Percentiles rank a stretch among this genome's conserved stretches.
phyloP scores from a whole-genome alignment of 2,888 invertebrate species.

The Acheta domesticus region DNA sequence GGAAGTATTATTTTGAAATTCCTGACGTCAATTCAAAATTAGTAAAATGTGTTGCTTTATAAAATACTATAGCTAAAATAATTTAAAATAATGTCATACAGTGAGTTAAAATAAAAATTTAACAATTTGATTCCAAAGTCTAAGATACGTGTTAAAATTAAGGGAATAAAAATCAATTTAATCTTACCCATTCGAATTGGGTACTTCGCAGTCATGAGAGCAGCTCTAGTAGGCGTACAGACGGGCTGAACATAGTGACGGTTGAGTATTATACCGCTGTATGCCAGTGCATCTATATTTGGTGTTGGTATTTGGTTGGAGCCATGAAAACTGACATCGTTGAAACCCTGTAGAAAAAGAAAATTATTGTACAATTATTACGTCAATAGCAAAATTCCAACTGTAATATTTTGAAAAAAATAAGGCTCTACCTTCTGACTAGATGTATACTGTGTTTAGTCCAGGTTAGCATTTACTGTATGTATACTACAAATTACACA shows the following conservation, averaged over 20 bases:
- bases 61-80: no score
- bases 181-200: slow-evolving; percentile 50
- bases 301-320: slow-evolving; percentile 53
- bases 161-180: background rate
- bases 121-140: no score
- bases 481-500: no score
- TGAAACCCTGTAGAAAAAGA: slow-evolving; percentile 49
- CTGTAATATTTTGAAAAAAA: background rate
- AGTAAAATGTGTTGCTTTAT: no score
- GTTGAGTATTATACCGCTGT: slow-evolving; percentile 50
- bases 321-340: slow-evolving; percentile 53
- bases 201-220: slow-evolving; percentile 51
- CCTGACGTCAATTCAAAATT: no score
- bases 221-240: slow-evolving; percentile 51
- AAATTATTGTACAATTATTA: background rate
- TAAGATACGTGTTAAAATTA: no score
- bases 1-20: no score
- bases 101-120: no score
- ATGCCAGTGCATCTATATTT: slow-evolving; percentile 51
- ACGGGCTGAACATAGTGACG: slow-evolving; percentile 53
- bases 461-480: no score
- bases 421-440: background rate
- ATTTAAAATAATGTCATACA: no score
- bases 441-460: no score
- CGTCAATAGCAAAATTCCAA: no score